Evolutionary conservation across 2,797 vertebrate genomes (phyloP), one percentile per base, ranked within the genome.

Genomic region (Fistularia commersonii): DNA sequence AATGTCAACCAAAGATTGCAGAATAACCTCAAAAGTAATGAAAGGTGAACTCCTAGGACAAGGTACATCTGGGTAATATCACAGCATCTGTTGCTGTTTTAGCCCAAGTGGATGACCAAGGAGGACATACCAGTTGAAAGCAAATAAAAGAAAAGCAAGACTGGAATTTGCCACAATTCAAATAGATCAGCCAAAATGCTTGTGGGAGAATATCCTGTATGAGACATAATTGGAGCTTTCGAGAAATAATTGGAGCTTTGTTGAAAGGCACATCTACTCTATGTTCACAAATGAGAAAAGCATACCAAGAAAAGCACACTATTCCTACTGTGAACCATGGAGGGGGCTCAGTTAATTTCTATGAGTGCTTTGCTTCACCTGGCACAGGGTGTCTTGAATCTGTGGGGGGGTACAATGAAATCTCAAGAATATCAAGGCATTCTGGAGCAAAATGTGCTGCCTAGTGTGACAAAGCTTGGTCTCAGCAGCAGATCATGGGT

Each of bases 171-270:
- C 6, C 31, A 32, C 31, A 33, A 45, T 45, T 3, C 43, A 45
- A 11, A 32, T 11, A 32, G 31, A 8, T 15, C 2, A 45, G 31
- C 43, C 31, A 33, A n/a, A 12, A 32, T n/a, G 7, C 43, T 33
- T 45, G n/a, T 4, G 1, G 13, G 41, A 8, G 23, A 13, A 13
- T 14, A 1, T 41, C 7, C 3, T 8, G 8, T 6, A 45, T 45
- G 43, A 45, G 43, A 32, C 31, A 45, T 32, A 33, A 45, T 11
- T 45, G 31, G 10, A 32, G 31, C n/a, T 45, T 32, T 45, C 32
- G 9, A 31, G 43, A 15, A 32, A 11, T n/a, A n/a, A n/a, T n/a
- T n/a, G n/a, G 23, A 31, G 23, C 11, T 45, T 32, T 45, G 23
- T 31, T 15, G 43, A 23, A 32, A n/a, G 43, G 31, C 31, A 11